Percentiles rank a stretch among this genome's conserved stretches.
phyloP scores from a whole-genome alignment of 1,140 invertebrate genomes.

The Aplysia californica region DNA sequence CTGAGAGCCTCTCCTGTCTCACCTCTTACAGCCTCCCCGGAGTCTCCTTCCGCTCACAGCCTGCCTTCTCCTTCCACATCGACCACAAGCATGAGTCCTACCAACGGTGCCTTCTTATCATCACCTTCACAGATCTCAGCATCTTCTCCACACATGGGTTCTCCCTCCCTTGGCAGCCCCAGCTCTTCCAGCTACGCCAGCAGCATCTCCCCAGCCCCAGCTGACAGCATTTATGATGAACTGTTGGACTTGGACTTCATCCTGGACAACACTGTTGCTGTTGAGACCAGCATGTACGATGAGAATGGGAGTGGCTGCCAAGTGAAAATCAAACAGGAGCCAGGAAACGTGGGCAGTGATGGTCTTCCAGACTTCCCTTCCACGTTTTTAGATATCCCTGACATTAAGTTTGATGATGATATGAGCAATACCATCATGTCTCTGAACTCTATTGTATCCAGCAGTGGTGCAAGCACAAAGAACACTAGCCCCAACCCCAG shows the following conservation, averaged over 20 bases:
- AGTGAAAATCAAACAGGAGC: constrained; percentile 56
- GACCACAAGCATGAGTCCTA: no score
- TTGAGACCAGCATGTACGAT: constrained; percentile 43
- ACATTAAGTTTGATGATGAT: constrained; percentile 59
- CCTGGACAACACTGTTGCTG: constrained; percentile 55
- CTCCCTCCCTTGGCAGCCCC: constrained; percentile 3
- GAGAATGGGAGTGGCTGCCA: constrained; percentile 42
- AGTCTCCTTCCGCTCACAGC: constrained; percentile 12
- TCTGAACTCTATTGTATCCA: background rate
- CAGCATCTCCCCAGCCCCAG: constrained; percentile 17
- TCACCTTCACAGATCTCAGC: no score
- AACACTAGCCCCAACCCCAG: background rate
- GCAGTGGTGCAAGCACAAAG: background rate
- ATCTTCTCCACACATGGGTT: background rate
- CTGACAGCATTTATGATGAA: constrained; percentile 50
- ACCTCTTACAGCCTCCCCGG: constrained; percentile 23
- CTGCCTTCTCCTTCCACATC: background rate
- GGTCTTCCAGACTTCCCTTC: constrained; percentile 62
- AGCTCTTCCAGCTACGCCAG: constrained; percentile 18
- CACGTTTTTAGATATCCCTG: constrained; percentile 64
- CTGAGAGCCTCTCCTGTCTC: constrained; percentile 1
- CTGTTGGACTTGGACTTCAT: constrained; percentile 66
- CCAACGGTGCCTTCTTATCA: no score
- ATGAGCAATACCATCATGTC: background rate
- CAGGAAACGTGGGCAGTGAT: constrained; percentile 29